phyloP scores from a whole-genome alignment of 1,140 invertebrate species.

The Drosophila quadrilineata region DNA sequence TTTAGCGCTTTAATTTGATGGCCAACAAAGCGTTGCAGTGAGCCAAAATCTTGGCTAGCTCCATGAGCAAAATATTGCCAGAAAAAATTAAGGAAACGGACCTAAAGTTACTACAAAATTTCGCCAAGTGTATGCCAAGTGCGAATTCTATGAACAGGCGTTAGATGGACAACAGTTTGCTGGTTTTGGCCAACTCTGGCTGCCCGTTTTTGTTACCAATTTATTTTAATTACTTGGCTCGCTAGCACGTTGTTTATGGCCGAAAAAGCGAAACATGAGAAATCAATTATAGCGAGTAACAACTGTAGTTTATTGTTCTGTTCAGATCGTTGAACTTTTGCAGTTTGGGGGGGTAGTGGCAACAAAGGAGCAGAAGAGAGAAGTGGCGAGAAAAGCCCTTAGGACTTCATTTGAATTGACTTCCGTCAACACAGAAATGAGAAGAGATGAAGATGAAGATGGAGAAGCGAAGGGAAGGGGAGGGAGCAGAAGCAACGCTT shows the following conservation, averaged over 20 bases:
- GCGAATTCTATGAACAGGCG: constrained; percentile 65
- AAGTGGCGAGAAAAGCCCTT: no score
- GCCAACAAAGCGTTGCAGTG: constrained; percentile 19
- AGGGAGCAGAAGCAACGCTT: constrained; percentile 21
- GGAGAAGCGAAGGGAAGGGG: neutral
- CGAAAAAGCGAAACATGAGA: constrained; percentile 56
- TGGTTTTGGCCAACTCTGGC: neutral
- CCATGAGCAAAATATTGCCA: neutral
- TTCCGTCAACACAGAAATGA: constrained; percentile 62
- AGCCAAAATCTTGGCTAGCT: neutral
- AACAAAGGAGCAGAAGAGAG: no score
- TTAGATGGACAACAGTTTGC: constrained; percentile 54
- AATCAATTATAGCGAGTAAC: constrained; percentile 61
- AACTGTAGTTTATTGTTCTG: constrained; percentile 25
- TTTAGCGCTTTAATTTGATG: constrained; percentile 78
- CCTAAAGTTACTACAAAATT: neutral
- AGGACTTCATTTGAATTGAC: constrained; percentile 73
- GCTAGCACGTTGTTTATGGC: constrained; percentile 11
- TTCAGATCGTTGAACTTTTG: neutral
- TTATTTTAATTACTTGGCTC: constrained; percentile 66
- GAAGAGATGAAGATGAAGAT: neutral
- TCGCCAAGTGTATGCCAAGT: constrained; percentile 16
- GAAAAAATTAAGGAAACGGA: neutral
- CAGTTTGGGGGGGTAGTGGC: constrained; percentile 9
- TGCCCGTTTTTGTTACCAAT: constrained; percentile 49